A percentile compares a stretch with the other conserved stretches of the same genome.
These are phyloP conservation scores for Pteromalus puparum DNA, from an alignment of 1,140 invertebrate species.

Conservation along the genomic window DNA sequence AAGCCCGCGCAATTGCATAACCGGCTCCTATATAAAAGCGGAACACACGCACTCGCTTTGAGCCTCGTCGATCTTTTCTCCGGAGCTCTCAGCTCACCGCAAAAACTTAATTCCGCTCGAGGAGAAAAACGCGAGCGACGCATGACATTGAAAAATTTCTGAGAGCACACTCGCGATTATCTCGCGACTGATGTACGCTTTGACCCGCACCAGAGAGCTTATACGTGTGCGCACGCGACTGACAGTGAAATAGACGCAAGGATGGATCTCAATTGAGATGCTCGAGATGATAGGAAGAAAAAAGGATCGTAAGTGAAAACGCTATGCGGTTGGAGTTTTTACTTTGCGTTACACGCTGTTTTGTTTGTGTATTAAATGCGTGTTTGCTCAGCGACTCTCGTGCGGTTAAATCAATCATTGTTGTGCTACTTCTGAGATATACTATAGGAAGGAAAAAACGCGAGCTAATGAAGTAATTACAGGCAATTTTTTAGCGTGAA, in stretches of 20 bases:
- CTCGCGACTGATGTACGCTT: not conserved
- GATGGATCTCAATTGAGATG: conserved; percentile 22
- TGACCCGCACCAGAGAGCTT: not conserved
- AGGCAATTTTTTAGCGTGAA: not conserved
- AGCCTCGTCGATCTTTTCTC: not conserved
- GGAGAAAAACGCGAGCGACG: not conserved
- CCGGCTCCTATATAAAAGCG: conserved; percentile 21
- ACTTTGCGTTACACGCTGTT: no score
- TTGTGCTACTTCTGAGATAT: not conserved
- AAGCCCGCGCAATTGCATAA: conserved; percentile 45
- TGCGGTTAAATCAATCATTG: not conserved
- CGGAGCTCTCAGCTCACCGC: not conserved
- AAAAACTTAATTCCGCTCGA: conserved; percentile 15
- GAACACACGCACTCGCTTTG: not conserved
- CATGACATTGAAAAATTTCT: conserved; percentile 27
- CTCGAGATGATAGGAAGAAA: not conserved
- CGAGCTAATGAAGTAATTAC: conserved; percentile 10
- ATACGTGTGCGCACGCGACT: not conserved
- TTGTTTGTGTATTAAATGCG: no score
- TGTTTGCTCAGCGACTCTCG: no score
- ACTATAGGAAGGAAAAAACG: not conserved
- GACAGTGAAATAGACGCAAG: conserved; percentile 16
- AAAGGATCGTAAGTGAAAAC: not conserved
- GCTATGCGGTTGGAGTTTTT: no score
- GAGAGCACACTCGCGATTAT: not conserved